These are phyloP conservation scores for Myotis lucifugus DNA, from an alignment of 2,113 vertebrate species.

Conservation along the genomic window DNA sequence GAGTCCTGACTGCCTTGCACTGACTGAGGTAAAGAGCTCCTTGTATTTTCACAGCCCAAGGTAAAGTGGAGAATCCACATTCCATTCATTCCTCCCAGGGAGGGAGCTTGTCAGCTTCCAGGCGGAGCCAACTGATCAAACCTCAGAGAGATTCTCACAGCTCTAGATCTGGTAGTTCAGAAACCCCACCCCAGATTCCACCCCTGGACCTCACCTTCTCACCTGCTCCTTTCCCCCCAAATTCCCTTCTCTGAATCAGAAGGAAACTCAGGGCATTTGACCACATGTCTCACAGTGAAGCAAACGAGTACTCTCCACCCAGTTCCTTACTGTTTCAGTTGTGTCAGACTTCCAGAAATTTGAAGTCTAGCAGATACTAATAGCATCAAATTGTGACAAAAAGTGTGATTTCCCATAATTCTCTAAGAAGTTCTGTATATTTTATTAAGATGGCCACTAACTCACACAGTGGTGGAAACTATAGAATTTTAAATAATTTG, in stretches of 20 bases:
- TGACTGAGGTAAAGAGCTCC: background rate
- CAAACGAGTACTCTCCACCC: background rate
- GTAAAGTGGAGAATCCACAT: constrained; percentile 67
- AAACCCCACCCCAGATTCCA: background rate
- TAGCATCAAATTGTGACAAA: background rate
- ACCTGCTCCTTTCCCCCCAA: background rate
- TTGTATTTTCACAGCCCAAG: constrained; percentile 48
- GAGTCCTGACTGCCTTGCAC: background rate
- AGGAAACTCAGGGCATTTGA: background rate
- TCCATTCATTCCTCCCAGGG: constrained; percentile 60
- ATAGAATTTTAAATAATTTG: background rate
- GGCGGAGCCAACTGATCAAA: constrained; percentile 8
- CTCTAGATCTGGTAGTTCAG: background rate
- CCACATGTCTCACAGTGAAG: background rate
- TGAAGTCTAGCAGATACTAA: background rate
- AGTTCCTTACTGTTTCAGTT: background rate
- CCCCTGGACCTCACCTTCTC: background rate
- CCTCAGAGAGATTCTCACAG: background rate
- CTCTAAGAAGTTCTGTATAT: background rate
- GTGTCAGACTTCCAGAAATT: background rate
- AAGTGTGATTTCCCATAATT: background rate
- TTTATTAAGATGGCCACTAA: background rate
- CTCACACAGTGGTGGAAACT: background rate
- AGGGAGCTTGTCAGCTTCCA: background rate
- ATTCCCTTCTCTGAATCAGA: background rate